Base-by-base conservation (phyloP, 2,797 vertebrate genomes). In the Propithecus perrieri region DNA sequence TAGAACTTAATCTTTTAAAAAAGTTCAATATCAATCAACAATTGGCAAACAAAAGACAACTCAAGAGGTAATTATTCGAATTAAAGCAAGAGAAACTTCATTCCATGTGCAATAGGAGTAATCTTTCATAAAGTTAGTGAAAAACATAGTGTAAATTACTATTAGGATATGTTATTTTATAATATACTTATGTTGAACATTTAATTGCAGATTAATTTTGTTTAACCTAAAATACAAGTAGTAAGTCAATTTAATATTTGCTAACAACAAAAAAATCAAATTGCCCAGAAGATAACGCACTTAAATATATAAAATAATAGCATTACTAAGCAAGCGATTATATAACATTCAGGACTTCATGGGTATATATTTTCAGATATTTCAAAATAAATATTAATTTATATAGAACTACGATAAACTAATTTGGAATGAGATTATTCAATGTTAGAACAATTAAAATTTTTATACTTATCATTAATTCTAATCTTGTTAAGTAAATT, bases 41-140 rank as follows among this genome's bases (percentile, higher is more conserved):
- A 95, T 11, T 67, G 61, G 22, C 24, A 96, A 96, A 76, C 38
- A 91, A 96, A 89, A 93, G 53, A 72, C 4, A 91, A 94, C 38
- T 50, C 28, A 83, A 38, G 69, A 78, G 69, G 24, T 79, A 79
- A 78, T 87, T 63, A 81, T 76, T 14, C 76, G 22, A 94, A 72
- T 91, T 83, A 89, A n/a, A 95, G 41, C 17, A 85, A 75, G 22
- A 81, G 71, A 90, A 88, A 93, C 35, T 94, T 79, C 43, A 90
- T 63, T 87, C 67, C 79, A 87, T 89, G 57, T 86, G n/a, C 35
- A 95, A 79, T 5, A 91, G 26, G 14, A 76, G 11, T 38, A 85
- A 93, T 57, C 11, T 71, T 97, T 96, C 85, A 97, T 46, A 97
- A 98, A 90, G 67, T 97, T 97, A 97, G 63, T 55, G 59, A 97